These are phyloP conservation scores for Sarcophaga rosellei DNA, from an alignment of 2,888 invertebrate species.

Conservation along the genomic window DNA sequence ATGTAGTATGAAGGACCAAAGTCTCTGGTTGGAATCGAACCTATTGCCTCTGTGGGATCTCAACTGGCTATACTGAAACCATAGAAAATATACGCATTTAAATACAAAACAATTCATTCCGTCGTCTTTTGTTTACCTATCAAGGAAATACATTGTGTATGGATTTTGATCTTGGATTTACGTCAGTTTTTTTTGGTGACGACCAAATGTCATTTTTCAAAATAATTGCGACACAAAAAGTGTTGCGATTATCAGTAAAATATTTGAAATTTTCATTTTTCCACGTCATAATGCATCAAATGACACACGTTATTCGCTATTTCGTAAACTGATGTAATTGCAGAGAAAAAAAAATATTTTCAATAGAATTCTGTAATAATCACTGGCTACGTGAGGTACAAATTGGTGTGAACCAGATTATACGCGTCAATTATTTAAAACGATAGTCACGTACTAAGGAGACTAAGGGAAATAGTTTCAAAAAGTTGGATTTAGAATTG, in stretches of 20 bases:
- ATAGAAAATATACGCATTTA: no score
- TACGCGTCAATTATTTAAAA: no score
- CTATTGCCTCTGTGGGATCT: no score
- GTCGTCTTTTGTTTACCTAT: not conserved
- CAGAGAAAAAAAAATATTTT: not conserved
- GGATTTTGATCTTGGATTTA: slow-evolving; percentile 32
- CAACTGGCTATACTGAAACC: no score
- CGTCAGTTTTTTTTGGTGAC: slow-evolving; percentile 15
- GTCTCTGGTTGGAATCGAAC: no score
- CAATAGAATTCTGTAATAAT: not conserved
- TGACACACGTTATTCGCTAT: not conserved
- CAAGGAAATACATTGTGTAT: not conserved
- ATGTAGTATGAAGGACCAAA: no score
- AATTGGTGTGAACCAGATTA: slow-evolving; percentile 8
- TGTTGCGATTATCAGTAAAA: slow-evolving; percentile 24
- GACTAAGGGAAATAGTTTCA: no score
- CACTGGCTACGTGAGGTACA: not conserved
- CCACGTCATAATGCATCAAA: slow-evolving; percentile 19
- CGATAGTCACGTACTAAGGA: no score
- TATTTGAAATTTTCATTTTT: slow-evolving; percentile 5
- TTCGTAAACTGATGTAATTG: slow-evolving; percentile 1
- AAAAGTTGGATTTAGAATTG: no score
- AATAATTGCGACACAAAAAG: not conserved
- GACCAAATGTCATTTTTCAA: slow-evolving; percentile 27
- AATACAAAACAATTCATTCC: not conserved